These are phyloP conservation scores for Puntigrus tetrazona DNA, from an alignment of 2,113 vertebrate species.

Conservation along the genomic window DNA sequence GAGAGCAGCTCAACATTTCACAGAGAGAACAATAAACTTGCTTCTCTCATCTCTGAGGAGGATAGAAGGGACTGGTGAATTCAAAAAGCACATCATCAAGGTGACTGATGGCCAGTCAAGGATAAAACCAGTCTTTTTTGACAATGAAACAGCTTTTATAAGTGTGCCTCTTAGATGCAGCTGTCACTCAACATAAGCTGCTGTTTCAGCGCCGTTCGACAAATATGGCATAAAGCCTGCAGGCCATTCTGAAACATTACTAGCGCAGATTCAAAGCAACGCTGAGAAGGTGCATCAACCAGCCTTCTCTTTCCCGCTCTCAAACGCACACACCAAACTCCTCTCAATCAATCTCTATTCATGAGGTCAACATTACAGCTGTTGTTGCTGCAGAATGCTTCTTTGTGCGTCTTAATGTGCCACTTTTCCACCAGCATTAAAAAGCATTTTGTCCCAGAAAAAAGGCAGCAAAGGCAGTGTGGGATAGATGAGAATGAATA, in stretches of 20 bases:
- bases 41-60: neutral
- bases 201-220: neutral
- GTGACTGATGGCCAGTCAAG: conserved; percentile 30
- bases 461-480: neutral
- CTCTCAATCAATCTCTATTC: conserved; percentile 75
- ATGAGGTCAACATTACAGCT: conserved; percentile 73
- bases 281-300: neutral
- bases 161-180: neutral
- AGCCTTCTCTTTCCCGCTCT: neutral
- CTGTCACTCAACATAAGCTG: conserved; percentile 9
- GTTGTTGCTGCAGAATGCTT: conserved; percentile 71
- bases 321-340: conserved; percentile 17
- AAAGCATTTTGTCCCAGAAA: conserved; percentile 67
- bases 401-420: conserved; percentile 77
- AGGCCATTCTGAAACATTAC: conserved; percentile 20
- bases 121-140: conserved; percentile 26
- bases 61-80: conserved; percentile 15
- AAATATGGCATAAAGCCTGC: conserved; percentile 20
- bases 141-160: conserved; percentile 24
- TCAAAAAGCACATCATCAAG: conserved; percentile 25
- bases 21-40: neutral
- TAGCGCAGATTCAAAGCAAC: neutral
- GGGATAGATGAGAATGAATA: conserved; percentile 77
- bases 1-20: neutral
- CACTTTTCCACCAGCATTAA: conserved; percentile 70